Base-by-base conservation (phyloP, 2,888 invertebrate genomes). In the Pollenia labialis region DNA sequence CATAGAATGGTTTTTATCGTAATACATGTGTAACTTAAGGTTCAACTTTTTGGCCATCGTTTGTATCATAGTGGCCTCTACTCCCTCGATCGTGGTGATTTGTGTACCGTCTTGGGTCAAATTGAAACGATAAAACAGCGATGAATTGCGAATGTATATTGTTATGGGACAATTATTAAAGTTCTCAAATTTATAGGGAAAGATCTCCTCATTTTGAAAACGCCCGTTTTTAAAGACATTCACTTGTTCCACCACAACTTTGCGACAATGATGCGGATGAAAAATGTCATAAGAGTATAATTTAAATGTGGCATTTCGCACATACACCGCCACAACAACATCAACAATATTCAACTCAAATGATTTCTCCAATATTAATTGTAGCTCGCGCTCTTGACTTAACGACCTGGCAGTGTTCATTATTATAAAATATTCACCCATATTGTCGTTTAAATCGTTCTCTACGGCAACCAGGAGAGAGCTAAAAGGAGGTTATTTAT, bases 121-220 rank as follows among this genome's bases (percentile, higher is more conserved):
- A 54, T 68, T 85, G 64, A 46, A 75, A 12, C 52, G 79, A 52
- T 75, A 82, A 18, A 66, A 87, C 2, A 85, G 40, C n/a, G 75
- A 80, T 16, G 44, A 56, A 10, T 66, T 71, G 7, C 83, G 83
- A 16, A 81, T 68, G 9, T 54, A 64, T 14, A 81, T 56, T 4
- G 64, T 52, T 11, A 87, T 10, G 11, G 80, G 74, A 18, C 87
- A 87, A 11, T 74, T 74, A 56, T 87, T 44, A 32, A 87, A 85
- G 68, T 87, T 83, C 3, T 32, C 10, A n/a, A 85, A 74, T 44
- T 85, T 83, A 14, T 83, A 32, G 18, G 82, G 82, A 64, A 85
- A 83, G 0, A 85, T 40, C 46, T 83, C 77, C 0, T 44, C 12
- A 10, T 71, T 52, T 66, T 62, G 52, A 50, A 87, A 80, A 7